Evolutionary conservation across 2,888 invertebrate species (phyloP).

Genomic region (Rhogogaster chlorosoma): DNA sequence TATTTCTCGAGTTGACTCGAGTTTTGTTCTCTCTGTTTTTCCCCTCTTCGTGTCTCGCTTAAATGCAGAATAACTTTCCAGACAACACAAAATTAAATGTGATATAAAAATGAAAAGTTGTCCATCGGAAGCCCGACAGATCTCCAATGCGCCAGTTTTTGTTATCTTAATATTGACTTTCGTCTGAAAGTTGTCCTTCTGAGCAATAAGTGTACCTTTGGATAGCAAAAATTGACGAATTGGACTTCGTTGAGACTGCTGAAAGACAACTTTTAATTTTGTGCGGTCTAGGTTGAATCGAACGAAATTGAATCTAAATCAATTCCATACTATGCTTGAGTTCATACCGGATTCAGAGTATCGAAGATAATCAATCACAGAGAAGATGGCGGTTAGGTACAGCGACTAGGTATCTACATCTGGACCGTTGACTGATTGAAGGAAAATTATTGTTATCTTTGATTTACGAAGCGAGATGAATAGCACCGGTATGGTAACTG

Average conservation of each 20-base stretch:
- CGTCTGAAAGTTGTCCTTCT: too few relatives aligned
- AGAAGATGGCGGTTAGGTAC: background rate
- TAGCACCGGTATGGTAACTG: too few relatives aligned
- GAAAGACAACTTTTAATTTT: too few relatives aligned
- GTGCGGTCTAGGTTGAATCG: background rate
- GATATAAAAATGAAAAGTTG: too few relatives aligned
- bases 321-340: background rate
- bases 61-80: background rate
- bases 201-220: too few relatives aligned
- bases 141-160: too few relatives aligned
- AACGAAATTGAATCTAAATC: background rate
- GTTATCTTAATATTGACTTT: too few relatives aligned
- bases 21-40: background rate
- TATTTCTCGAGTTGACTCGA: background rate
- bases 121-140: too few relatives aligned
- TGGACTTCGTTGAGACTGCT: too few relatives aligned
- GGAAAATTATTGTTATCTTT: background rate
- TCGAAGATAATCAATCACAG: background rate
- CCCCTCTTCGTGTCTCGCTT: background rate
- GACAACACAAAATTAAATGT: too few relatives aligned
- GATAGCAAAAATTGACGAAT: too few relatives aligned
- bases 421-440: background rate
- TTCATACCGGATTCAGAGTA: background rate
- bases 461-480: too few relatives aligned
- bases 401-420: background rate